Percentiles rank a stretch among this genome's conserved stretches.
These are phyloP conservation scores for Linurgus olivaceus DNA, from an alignment of 2,797 vertebrate genomes.

Conservation along the genomic window DNA sequence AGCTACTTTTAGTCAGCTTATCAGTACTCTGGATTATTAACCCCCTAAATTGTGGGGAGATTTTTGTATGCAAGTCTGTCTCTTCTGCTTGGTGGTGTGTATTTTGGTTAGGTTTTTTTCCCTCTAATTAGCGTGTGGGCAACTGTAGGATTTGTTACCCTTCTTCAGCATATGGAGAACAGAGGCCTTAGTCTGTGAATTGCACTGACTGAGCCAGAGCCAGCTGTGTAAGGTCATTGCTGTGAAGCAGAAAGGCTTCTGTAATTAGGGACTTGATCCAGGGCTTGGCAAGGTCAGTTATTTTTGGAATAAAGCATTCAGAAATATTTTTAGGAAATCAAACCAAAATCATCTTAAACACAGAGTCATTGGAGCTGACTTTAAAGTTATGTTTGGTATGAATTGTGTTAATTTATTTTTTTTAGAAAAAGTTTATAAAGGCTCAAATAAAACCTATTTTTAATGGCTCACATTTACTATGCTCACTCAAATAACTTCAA, in stretches of 20 bases:
- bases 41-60: neutral
- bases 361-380: neutral
- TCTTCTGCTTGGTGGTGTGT: neutral
- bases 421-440: neutral
- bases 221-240: neutral
- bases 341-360: neutral
- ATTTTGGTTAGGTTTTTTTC: neutral
- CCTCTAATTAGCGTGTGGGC: neutral
- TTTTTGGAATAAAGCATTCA: slow-evolving; percentile 10
- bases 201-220: neutral
- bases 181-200: neutral
- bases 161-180: neutral
- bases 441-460: neutral
- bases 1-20: neutral
- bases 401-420: neutral
- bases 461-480: neutral
- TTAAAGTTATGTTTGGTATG: neutral
- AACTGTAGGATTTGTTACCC: neutral
- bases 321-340: slow-evolving; percentile 6
- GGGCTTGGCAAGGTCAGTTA: slow-evolving; percentile 9
- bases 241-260: slow-evolving; percentile 20
- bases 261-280: slow-evolving; percentile 36
- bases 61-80: neutral
- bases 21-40: neutral
- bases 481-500: neutral